These are phyloP conservation scores for Scalopus aquaticus DNA, from an alignment of 2,113 vertebrate genomes.

Conservation along the genomic window DNA sequence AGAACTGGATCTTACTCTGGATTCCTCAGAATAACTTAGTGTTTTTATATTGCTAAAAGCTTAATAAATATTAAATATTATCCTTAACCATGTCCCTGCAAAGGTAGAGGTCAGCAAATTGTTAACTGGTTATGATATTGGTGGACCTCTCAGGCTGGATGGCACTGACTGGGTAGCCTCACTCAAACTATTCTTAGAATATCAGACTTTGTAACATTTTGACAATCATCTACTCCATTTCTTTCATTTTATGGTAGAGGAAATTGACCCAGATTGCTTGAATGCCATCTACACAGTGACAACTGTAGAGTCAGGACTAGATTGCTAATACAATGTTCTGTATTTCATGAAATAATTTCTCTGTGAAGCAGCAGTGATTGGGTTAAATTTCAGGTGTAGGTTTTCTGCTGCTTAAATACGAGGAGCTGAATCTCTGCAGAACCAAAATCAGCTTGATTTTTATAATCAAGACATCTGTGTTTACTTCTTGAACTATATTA, in stretches of 20 bases:
- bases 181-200: neutral
- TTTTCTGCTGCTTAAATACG: conserved; percentile 1
- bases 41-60: conserved; percentile 38
- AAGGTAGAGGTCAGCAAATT: neutral
- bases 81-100: neutral
- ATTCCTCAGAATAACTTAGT: neutral
- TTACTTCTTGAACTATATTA: conserved; percentile 5
- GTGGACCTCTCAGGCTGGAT: neutral
- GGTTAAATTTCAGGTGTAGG: neutral
- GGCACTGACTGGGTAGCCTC: neutral
- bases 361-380: neutral
- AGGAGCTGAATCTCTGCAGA: conserved; percentile 6
- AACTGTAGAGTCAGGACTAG: neutral
- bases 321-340: neutral
- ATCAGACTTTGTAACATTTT: neutral
- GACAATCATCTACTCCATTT: neutral
- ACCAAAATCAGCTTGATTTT: conserved; percentile 38
- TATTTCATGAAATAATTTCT: conserved; percentile 25
- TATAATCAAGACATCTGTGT: conserved; percentile 22
- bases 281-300: neutral
- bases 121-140: neutral
- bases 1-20: neutral
- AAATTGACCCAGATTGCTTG: neutral
- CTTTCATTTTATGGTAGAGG: conserved; percentile 20
- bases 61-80: conserved; percentile 5